Percentiles rank a stretch among this genome's conserved stretches.
Evolutionary conservation across 2,888 invertebrate species (phyloP).

Genomic region (Clistopyga incitator): DNA sequence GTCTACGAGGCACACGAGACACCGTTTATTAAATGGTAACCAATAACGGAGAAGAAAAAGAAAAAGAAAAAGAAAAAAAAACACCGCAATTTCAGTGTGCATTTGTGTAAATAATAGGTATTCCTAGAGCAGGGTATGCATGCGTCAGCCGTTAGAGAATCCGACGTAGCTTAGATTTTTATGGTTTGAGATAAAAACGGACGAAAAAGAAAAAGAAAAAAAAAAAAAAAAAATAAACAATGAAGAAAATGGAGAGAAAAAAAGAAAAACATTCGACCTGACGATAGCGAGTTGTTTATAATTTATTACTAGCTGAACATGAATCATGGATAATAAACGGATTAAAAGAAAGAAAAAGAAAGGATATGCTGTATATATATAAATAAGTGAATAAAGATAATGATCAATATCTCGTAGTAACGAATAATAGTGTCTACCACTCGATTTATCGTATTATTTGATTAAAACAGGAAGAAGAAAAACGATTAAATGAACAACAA

Average conservation of each 20-base stretch:
- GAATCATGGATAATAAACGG: constrained; percentile 69
- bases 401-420: constrained; percentile 63
- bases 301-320: constrained; percentile 79
- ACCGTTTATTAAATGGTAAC: constrained; percentile 26
- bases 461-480: constrained; percentile 22
- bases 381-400: constrained; percentile 66
- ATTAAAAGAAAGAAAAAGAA: constrained; percentile 67
- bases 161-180: constrained; percentile 62
- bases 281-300: constrained; percentile 80
- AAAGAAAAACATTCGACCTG: constrained; percentile 64
- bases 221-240: constrained; percentile 44
- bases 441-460: constrained; percentile 53
- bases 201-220: constrained; percentile 20
- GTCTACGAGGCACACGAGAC: constrained; percentile 47
- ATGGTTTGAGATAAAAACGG: constrained; percentile 60
- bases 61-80: constrained; percentile 35
- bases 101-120: constrained; percentile 78
- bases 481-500: constrained; percentile 13
- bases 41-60: constrained; percentile 1
- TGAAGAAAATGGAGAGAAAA: constrained; percentile 18
- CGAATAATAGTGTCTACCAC: constrained; percentile 45
- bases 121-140: constrained; percentile 46
- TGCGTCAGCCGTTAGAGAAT: constrained; percentile 47
- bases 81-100: constrained; percentile 75
- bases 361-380: constrained; percentile 68